Conservation (phyloP, 2,113 vertebrate genomes). For the Tachysurus vachellii region DNA sequence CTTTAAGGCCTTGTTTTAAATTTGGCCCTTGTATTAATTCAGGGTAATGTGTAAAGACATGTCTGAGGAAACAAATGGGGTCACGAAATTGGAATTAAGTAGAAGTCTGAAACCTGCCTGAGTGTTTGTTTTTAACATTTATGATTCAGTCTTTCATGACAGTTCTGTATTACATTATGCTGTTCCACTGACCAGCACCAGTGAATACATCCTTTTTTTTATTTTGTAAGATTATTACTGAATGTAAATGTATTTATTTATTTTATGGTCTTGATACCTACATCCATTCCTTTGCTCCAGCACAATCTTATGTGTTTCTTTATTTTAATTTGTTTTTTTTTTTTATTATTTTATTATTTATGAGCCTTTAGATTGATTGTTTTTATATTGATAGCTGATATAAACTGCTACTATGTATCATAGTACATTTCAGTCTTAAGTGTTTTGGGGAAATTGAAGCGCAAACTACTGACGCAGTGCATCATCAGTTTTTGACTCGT, state of each 20-base stretch:
- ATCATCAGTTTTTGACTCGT: neutral
- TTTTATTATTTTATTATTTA: neutral
- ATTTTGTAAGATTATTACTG: neutral
- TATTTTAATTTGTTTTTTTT: neutral
- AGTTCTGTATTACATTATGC: conserved; percentile 34
- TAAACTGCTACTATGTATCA: conserved; percentile 30
- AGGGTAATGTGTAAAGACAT: conserved; percentile 2
- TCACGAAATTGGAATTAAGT: neutral
- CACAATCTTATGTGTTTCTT: neutral
- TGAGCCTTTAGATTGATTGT: neutral
- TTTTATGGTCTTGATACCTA: neutral
- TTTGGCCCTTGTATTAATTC: neutral
- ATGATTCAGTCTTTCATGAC: conserved; percentile 27
- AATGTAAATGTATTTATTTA: conserved; percentile 30
- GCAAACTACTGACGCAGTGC: neutral
- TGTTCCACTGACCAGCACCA: conserved; percentile 20
- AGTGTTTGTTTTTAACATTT: conserved; percentile 26
- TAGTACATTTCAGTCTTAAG: neutral
- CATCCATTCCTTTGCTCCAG: conserved; percentile 27
- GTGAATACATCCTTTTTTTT: neutral
- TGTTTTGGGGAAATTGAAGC: neutral
- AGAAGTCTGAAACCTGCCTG: neutral
- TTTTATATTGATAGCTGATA: neutral
- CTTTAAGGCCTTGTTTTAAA: neutral
- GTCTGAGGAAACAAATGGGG: conserved; percentile 11